A percentile compares a stretch with the other conserved stretches of the same genome.
Evolutionary conservation across 2,113 vertebrate species (phyloP).

Genomic region (Malurus cyaneus): DNA sequence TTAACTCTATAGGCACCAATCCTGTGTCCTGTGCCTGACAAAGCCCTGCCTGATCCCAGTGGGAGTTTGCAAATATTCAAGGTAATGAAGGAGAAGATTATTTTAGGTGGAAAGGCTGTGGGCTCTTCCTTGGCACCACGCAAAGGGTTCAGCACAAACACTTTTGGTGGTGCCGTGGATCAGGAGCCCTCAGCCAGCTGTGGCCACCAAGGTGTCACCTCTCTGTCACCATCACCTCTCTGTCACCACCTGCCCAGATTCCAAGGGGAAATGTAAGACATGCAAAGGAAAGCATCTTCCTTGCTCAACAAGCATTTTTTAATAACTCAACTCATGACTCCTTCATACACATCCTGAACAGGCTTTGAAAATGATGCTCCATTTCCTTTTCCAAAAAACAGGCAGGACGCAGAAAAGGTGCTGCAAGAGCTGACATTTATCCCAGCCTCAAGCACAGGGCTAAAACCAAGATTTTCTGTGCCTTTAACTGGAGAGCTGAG

Average conservation of each 20-base stretch:
- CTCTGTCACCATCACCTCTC: neutral
- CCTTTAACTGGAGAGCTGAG: neutral
- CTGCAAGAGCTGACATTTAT: neutral
- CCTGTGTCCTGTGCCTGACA: neutral
- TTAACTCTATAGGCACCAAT: conserved; percentile 41
- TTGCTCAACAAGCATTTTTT: neutral
- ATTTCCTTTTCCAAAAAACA: neutral
- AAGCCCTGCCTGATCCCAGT: neutral
- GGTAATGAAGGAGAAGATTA: neutral
- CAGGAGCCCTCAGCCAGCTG: neutral
- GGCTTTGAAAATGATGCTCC: neutral
- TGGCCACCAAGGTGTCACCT: neutral
- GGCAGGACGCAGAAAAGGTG: neutral
- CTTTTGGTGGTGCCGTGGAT: neutral
- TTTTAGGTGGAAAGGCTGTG: neutral
- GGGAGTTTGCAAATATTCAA: neutral
- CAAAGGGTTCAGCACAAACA: neutral
- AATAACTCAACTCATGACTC: neutral
- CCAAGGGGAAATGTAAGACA: neutral
- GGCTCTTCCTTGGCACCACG: neutral
- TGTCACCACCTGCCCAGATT: neutral
- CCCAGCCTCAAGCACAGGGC: neutral
- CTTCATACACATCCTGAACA: neutral
- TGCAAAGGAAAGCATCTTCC: neutral
- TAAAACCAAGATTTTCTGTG: neutral